Evolutionary conservation across 1,140 invertebrate genomes (phyloP), one percentile per base, ranked within the genome.

Genomic region (Archivesica marissinica): DNA sequence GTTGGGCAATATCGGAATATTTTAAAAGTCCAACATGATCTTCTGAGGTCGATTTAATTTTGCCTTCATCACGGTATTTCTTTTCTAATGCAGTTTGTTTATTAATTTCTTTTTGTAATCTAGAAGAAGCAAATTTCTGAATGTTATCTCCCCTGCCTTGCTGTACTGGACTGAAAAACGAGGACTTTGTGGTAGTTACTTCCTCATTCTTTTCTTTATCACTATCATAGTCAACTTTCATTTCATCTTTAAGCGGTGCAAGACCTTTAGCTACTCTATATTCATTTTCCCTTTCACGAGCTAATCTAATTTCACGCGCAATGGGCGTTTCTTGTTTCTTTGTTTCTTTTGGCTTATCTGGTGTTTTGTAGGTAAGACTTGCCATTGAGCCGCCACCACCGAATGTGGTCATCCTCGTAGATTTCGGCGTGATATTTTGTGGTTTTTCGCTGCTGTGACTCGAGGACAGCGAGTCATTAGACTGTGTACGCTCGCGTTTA

Each of bases 221-320:
- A 61, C 68, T 72, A 41, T 89, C 59, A 50, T 75, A 56, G 13
- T 77, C 61, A 44, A 70, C 61, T 66, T 76, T 68, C 23, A 23
- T 68, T 54, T 47, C 59, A 47, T 84, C 85, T 47, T 68, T 66
- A 30, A 91, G 75, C 59, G 89, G 88, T 17, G 92, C 90, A 66
- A 92, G 86, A 44, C 92, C 92, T 89, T 93, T 93, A 28, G 78
- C 54, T 61, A 85, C 30, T 47, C 94, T 89, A 38, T 95, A 90
- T 86, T 95, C 95, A 82, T 95, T 95, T 89, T 96, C 95, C 44
- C 95, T 88, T 77, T 95, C 95, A 68, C 92, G 89, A 2, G 94
- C 92, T 30, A 95, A 82, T 64, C 95, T 92, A 47, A 95, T 95
- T 88, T 95, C 95, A 38, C 95, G 89, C 88, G 95, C 95, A 81